phyloP scores from a whole-genome alignment of 2,888 invertebrate genomes.

The Rhabditophanes sp. region DNA sequence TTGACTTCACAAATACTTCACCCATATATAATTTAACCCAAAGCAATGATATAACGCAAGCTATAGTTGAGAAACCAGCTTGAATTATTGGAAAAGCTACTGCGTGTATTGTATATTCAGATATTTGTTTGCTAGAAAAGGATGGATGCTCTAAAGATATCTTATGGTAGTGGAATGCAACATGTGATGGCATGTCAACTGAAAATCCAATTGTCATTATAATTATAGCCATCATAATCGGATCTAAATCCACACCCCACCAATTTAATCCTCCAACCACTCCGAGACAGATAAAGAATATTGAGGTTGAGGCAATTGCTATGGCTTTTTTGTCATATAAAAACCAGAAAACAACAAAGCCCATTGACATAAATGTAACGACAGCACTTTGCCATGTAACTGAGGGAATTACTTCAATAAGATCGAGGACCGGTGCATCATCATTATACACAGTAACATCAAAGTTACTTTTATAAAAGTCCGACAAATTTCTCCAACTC shows the following conservation, averaged over 20 bases:
- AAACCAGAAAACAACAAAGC: slow-evolving; percentile 29
- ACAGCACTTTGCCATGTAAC: slow-evolving; percentile 20
- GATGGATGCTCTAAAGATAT: slow-evolving; percentile 11
- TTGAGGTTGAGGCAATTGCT: too few species aligned
- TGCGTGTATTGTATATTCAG: slow-evolving; percentile 10
- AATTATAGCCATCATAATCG: slow-evolving; percentile 31
- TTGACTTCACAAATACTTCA: slow-evolving; percentile 11
- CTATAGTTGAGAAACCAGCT: slow-evolving; percentile 22
- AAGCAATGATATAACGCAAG: slow-evolving; percentile 20
- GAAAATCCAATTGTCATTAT: slow-evolving; percentile 36
- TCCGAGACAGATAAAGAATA: slow-evolving; percentile 9
- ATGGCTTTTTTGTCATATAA: too few species aligned
- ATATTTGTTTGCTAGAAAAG: not conserved
- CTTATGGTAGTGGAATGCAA: slow-evolving; percentile 29
- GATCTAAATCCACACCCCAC: slow-evolving; percentile 27
- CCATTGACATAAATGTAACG: slow-evolving; percentile 31
- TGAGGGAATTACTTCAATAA: slow-evolving; percentile 21
- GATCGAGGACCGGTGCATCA: slow-evolving; percentile 21
- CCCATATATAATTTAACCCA: slow-evolving; percentile 23
- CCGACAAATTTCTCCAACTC: slow-evolving; percentile 11
- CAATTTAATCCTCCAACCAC: slow-evolving; percentile 26
- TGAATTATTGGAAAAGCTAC: slow-evolving; percentile 29
- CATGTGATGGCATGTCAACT: slow-evolving; percentile 36
- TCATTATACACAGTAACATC: slow-evolving; percentile 22
- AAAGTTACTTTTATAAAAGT: slow-evolving; percentile 10